Percentiles rank a stretch among this genome's conserved stretches.
Evolutionary conservation across 2,888 invertebrate species (phyloP).

Genomic region (Oscheius sp.): DNA sequence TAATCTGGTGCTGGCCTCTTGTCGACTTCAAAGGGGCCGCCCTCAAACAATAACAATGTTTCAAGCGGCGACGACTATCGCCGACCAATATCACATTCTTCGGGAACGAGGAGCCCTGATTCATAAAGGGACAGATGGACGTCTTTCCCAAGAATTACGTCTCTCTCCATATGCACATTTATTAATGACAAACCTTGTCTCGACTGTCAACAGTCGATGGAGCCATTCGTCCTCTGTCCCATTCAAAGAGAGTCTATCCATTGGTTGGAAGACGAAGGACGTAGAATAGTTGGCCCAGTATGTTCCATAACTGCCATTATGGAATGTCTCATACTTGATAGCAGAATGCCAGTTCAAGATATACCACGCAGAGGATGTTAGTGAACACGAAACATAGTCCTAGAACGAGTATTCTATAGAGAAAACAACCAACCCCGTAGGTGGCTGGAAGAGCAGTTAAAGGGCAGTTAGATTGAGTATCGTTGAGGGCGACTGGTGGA

Average conservation of each 20-base stretch:
- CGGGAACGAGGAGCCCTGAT: not conserved
- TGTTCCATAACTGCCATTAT: constrained; percentile 54
- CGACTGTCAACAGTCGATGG: constrained; percentile 39
- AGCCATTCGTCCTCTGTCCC: constrained; percentile 64
- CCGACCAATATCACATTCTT: not conserved
- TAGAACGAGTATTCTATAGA: constrained; percentile 25
- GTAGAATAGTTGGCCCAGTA: constrained; percentile 62
- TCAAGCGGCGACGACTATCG: constrained; percentile 25
- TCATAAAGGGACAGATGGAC: not conserved
- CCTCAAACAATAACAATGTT: constrained; percentile 30
- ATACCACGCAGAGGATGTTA: constrained; percentile 59
- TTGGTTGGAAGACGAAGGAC: constrained; percentile 61
- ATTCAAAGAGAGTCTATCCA: constrained; percentile 52
- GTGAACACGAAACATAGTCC: constrained; percentile 62
- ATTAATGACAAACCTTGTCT: constrained; percentile 12
- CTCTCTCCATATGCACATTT: not conserved
- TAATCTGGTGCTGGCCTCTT: not conserved
- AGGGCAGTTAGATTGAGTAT: constrained; percentile 54
- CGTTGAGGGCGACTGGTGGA: constrained; percentile 42
- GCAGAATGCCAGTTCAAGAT: constrained; percentile 57
- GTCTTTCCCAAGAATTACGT: not conserved
- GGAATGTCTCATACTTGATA: constrained; percentile 59
- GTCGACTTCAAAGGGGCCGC: constrained; percentile 17
- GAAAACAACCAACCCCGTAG: constrained; percentile 39
- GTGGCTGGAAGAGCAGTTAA: constrained; percentile 54